A percentile compares a stretch with the other conserved stretches of the same genome.
Evolutionary conservation across 2,797 vertebrate species (phyloP).

Genomic region (Antennarius maculatus): DNA sequence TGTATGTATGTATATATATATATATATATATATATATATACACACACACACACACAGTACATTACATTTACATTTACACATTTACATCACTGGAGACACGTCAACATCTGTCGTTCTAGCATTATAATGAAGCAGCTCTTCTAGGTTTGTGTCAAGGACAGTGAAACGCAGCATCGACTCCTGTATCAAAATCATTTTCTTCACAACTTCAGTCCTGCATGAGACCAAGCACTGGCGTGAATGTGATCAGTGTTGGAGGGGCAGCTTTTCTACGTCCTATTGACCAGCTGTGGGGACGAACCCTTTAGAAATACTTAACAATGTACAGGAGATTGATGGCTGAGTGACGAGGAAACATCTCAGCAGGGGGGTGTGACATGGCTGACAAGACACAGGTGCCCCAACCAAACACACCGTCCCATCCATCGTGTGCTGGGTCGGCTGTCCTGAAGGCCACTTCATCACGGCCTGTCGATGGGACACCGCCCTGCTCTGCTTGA

Average conservation of each 20-base stretch:
- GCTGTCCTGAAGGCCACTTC: slow-evolving; percentile 60
- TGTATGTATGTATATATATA: too few relatives aligned
- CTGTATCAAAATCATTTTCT: too few relatives aligned
- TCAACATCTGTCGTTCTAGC: too few relatives aligned
- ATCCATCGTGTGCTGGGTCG: slow-evolving; percentile 65
- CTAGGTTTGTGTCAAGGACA: too few relatives aligned
- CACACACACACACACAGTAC: too few relatives aligned
- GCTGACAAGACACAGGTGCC: slow-evolving; percentile 63
- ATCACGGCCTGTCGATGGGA: slow-evolving; percentile 66
- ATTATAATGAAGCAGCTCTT: too few relatives aligned
- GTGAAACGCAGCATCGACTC: too few relatives aligned
- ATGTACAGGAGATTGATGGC: slow-evolving; percentile 51
- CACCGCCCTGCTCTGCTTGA: slow-evolving; percentile 52
- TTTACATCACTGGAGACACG: too few relatives aligned
- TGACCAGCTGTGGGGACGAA: slow-evolving; percentile 4
- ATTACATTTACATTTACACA: too few relatives aligned
- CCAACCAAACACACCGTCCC: slow-evolving; percentile 46
- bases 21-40: too few relatives aligned
- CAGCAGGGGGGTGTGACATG: slow-evolving; percentile 40
- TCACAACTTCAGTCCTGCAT: not conserved
- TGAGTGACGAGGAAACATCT: slow-evolving; percentile 40
- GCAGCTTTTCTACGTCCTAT: slow-evolving; percentile 3
- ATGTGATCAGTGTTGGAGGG: not conserved
- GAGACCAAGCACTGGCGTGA: not conserved
- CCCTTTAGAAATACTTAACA: slow-evolving; percentile 23